These are phyloP conservation scores for Platygyra sinensis DNA, from an alignment of 64 coral and sea anemone species.

Conservation along the genomic window DNA sequence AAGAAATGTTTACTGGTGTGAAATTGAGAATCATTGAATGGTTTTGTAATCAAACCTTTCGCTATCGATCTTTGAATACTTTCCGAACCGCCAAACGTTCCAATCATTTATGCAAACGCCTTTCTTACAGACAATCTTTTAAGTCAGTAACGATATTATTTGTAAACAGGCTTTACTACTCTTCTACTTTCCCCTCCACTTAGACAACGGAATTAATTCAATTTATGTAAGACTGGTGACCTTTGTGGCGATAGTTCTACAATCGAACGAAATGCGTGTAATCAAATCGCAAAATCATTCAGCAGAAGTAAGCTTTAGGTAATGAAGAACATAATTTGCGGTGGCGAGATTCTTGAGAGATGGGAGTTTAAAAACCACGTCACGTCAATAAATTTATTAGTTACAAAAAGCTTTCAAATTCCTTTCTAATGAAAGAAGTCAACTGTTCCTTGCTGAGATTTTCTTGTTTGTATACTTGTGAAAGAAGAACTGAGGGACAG, in stretches of 20 bases:
- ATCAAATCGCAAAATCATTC: not conserved
- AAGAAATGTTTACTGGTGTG: not conserved
- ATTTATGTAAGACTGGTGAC: not conserved
- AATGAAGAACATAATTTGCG: not conserved
- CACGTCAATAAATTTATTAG: not conserved
- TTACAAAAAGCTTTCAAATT: not conserved
- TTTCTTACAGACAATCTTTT: not conserved
- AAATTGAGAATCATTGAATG: not conserved
- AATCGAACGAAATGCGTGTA: not conserved
- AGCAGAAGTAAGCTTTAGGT: not conserved
- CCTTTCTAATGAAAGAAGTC: not conserved
- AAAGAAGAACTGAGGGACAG: slow-evolving; percentile 16
- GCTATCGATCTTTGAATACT: not conserved
- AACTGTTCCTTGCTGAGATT: not conserved
- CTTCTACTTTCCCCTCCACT: not conserved
- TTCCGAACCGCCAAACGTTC: slow-evolving; percentile 19
- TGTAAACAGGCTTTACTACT: not conserved
- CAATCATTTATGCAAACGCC: not conserved
- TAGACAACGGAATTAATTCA: not conserved
- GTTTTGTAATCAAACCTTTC: not conserved
- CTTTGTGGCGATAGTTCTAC: not conserved
- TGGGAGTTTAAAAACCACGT: not conserved
- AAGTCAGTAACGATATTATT: not conserved
- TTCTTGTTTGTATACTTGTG: not conserved
- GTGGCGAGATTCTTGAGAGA: not conserved